A percentile compares a stretch with the other conserved stretches of the same genome.
Conservation (phyloP, 2,113 vertebrate species). For the Cathartes aura region DNA sequence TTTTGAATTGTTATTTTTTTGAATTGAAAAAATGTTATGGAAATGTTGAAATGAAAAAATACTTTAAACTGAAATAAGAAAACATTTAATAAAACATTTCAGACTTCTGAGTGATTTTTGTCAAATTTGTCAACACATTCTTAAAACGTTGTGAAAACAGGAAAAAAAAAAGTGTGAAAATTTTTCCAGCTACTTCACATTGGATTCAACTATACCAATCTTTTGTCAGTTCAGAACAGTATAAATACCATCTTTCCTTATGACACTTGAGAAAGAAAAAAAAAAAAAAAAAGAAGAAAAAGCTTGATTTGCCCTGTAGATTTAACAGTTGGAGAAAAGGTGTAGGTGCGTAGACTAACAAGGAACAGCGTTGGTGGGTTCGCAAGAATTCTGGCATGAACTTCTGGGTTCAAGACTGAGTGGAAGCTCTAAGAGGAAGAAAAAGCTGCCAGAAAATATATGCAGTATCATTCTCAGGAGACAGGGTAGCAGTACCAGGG, state of each 20-base stretch:
- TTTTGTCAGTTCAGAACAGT: neutral
- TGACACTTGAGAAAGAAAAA: neutral
- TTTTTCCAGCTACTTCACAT: conserved; percentile 9
- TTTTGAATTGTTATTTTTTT: neutral
- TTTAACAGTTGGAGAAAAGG: neutral
- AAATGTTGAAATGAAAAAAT: neutral
- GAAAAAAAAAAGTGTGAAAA: conserved; percentile 17
- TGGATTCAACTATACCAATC: neutral
- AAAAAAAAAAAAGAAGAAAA: neutral
- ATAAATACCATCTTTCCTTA: neutral
- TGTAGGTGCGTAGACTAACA: neutral
- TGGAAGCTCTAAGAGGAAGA: neutral
- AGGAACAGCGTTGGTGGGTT: neutral
- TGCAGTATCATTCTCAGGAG: neutral
- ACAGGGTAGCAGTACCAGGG: neutral
- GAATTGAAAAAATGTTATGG: neutral
- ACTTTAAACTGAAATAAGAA: neutral
- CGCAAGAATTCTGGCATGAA: neutral
- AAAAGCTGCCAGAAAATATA: neutral
- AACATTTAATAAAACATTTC: conserved; percentile 47
- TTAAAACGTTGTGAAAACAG: conserved; percentile 17
- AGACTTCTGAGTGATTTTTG: conserved; percentile 35
- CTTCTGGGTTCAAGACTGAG: neutral
- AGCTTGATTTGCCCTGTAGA: neutral
- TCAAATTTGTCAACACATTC: conserved; percentile 53